Evolutionary conservation across 2,888 invertebrate genomes (phyloP), one percentile per base, ranked within the genome.

Genomic region (Trypoxylon attenuatum): DNA sequence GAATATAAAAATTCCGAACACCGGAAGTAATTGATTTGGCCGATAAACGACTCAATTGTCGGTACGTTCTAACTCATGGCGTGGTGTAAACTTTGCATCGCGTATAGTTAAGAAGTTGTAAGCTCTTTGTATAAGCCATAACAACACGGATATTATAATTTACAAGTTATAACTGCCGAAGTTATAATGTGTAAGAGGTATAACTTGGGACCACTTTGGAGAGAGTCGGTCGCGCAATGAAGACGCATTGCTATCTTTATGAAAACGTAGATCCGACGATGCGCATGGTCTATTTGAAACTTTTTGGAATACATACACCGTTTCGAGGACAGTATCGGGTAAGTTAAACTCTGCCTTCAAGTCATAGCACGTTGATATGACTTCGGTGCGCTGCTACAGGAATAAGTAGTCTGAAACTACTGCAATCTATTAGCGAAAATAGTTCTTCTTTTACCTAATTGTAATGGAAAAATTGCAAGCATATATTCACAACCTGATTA

Each of bases 121-220:
- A 39, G 53, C 56, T 70, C 60, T 65, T 73, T 56, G 56, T 18
- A 43, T n/a, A 51, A 62, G 38, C 56, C 64, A 50, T 60, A 62
- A 56, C 62, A 60, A 51, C 53, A 25, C 42, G 54, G 60, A 51
- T 60, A 64, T 75, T 70, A 60, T 67, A 73, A 75, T 75, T 76
- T 70, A 58, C 75, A 73, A 75, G 73, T 76, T 76, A 54, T 76
- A 73, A 76, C 76, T 75, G 69, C 69, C 67, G 27, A 76, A 75
- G 76, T 75, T 76, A 50, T 60, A 62, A 76, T 57, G 54, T 51
- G 46, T 55, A 27, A 53, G 50, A 55, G 61, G 47, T 60, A 58
- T 62, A 73, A 65, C 65, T 73, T 46, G 59, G 43, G 67, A 76
- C 73, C 63, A 45, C 59, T 62, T 49, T 19, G 41, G 33, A 41